These are phyloP conservation scores for Gopherus evgoodei DNA, from an alignment of 2,113 vertebrate genomes.

Conservation along the genomic window DNA sequence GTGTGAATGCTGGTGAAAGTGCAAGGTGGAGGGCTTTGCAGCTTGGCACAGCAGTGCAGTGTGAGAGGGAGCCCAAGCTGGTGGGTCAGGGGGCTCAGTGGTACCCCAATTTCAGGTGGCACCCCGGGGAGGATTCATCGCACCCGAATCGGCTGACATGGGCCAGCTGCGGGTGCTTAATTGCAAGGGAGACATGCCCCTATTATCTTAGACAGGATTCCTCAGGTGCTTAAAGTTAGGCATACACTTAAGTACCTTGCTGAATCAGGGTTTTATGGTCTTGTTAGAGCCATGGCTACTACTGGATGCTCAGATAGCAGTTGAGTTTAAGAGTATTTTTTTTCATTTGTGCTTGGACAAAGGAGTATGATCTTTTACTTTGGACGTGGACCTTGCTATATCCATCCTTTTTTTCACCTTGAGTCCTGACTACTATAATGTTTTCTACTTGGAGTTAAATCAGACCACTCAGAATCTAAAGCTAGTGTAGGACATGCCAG, in stretches of 20 bases:
- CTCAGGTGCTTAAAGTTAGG: neutral
- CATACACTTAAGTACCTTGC: neutral
- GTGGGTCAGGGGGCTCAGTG: too few relatives aligned
- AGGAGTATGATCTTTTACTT: conserved; percentile 7
- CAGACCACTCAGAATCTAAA: conserved; percentile 1
- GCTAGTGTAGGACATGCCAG: neutral
- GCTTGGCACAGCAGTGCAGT: too few relatives aligned
- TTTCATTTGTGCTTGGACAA: conserved; percentile 8
- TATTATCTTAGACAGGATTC: too few relatives aligned
- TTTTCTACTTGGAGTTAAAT: conserved; percentile 11
- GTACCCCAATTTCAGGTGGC: too few relatives aligned
- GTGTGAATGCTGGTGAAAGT: too few relatives aligned
- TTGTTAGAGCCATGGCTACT: neutral
- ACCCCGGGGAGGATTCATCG: too few relatives aligned
- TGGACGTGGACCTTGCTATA: neutral
- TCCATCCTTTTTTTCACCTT: conserved; percentile 12
- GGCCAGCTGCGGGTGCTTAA: too few relatives aligned
- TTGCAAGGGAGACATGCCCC: too few relatives aligned
- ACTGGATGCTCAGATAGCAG: neutral
- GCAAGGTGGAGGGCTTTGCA: too few relatives aligned
- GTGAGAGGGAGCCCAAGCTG: too few relatives aligned
- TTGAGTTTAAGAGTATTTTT: neutral
- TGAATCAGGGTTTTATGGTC: neutral
- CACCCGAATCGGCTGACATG: too few relatives aligned
- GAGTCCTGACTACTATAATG: neutral